Evolutionary conservation across 2,888 invertebrate species (phyloP), one percentile per base, ranked within the genome.

Genomic region (Nebria brevicollis): DNA sequence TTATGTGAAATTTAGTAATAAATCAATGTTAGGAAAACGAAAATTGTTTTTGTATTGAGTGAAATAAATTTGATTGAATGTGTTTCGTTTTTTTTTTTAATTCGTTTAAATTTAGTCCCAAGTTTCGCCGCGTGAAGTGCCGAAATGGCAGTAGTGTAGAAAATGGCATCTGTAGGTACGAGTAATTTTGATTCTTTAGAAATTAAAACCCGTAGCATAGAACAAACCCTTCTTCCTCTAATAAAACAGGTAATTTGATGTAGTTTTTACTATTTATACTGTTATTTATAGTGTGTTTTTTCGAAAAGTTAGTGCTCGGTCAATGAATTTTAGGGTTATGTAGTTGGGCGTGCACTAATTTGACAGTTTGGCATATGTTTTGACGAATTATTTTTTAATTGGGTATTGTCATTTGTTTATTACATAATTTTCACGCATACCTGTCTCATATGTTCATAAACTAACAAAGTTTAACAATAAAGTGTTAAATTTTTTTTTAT

Each of bases 151-250:
- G 86, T 85, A 86, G 89, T 88, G 88, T 89, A 89, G 89, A 89
- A 90, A 90, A 91, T 91, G 91, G 91, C 91, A 90, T 91, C 89
- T 89, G 90, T 90, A 90, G 90, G 90, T 89, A 89, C 90, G 89
- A 89, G 90, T 89, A 91, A 91, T 88, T 90, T 89, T 89, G 90
- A 90, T 88, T 90, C 89, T 89, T 90, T 96, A 90, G 96, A 96
- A 92, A 97, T 97, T 89, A 95, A 95, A 91, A 97, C 97, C 87
- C 95, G 95, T 92, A 97, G 97, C 90, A 95, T 97, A 91, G 97
- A 97, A 92, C 95, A 95, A 91, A 97, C 97, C 86, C 93, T 97
- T 87, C 94, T 97, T 89, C 97, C 97, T 86, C 93, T 97, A 90
- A 95, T 97, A 88, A 96, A 96, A 90, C 97, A 97, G 96, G 97